A percentile compares a stretch with the other conserved stretches of the same genome.
Evolutionary conservation across 2,888 invertebrate genomes (phyloP).

Genomic region (Pseudanteris insignis): DNA sequence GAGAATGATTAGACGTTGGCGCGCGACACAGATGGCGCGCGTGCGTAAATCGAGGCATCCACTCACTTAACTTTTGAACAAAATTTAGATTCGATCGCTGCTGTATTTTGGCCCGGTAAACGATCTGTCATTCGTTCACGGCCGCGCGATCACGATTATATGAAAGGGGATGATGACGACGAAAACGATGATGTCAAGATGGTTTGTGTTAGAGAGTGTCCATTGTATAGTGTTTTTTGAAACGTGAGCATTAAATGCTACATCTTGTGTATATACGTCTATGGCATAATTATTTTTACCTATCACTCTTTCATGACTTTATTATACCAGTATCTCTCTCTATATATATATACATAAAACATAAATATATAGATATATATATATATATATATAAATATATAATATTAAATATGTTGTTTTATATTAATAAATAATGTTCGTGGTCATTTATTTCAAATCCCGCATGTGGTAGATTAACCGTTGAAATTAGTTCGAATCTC

Average conservation of each 20-base stretch:
- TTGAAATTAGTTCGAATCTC: no score
- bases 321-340: no score
- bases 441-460: no score
- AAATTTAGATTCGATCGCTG: constrained; percentile 54
- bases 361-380: no score
- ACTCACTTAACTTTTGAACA: constrained; percentile 43
- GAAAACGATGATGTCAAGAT: constrained; percentile 54
- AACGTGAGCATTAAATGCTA: constrained; percentile 66
- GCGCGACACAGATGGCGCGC: constrained; percentile 44
- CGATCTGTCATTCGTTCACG: constrained; percentile 51
- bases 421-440: constrained; percentile 2
- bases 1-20: no score
- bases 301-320: constrained; percentile 4
- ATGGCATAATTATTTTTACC: constrained; percentile 52
- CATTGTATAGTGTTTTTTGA: constrained; percentile 67
- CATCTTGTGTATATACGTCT: constrained; percentile 63
- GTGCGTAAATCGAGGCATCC: constrained; percentile 51
- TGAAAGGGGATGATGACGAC: constrained; percentile 49
- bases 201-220: constrained; percentile 66
- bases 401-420: not conserved
- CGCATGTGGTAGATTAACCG: no score
- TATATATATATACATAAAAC: no score
- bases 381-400: no score
- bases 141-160: constrained; percentile 50
- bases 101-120: constrained; percentile 50